phyloP scores from a whole-genome alignment of 2,113 vertebrate species.

The Pycnonotus jocosus region DNA sequence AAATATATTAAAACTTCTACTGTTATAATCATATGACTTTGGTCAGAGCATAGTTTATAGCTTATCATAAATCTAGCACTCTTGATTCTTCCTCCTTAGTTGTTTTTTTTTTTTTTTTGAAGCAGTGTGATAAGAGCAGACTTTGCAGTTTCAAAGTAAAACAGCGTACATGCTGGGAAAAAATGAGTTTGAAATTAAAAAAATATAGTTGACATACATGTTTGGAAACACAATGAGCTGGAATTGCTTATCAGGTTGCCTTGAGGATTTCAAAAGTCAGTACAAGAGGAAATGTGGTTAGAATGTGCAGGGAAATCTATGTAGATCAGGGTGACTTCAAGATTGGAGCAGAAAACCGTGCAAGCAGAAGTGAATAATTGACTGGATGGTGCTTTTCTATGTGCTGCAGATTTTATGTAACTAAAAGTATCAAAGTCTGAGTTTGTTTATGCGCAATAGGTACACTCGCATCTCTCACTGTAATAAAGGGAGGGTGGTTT shows the following conservation, averaged over 20 bases:
- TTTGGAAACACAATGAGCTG: background rate
- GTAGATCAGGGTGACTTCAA: background rate
- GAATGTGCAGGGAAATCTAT: background rate
- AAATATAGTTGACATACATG: background rate
- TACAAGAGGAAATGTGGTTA: slow-evolving; percentile 26
- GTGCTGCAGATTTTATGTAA: slow-evolving; percentile 52
- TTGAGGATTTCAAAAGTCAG: background rate
- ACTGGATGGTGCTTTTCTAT: slow-evolving; percentile 13
- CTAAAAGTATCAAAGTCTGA: slow-evolving; percentile 57
- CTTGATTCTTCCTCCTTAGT: background rate
- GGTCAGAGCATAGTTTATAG: background rate
- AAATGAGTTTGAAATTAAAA: background rate
- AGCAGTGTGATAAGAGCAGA: background rate
- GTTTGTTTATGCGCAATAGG: slow-evolving; percentile 44
- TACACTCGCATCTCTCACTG: background rate
- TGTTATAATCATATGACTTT: slow-evolving; percentile 6
- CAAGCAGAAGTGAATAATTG: slow-evolving; percentile 50
- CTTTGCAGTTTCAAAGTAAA: background rate
- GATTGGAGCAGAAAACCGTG: background rate
- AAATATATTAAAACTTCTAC: background rate
- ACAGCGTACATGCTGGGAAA: background rate
- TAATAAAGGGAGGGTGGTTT: background rate
- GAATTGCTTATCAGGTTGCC: background rate
- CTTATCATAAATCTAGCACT: slow-evolving; percentile 16
- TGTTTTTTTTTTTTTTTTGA: background rate